These are phyloP conservation scores for Brachyistius frenatus DNA, from an alignment of 2,113 vertebrate species.

Conservation along the genomic window DNA sequence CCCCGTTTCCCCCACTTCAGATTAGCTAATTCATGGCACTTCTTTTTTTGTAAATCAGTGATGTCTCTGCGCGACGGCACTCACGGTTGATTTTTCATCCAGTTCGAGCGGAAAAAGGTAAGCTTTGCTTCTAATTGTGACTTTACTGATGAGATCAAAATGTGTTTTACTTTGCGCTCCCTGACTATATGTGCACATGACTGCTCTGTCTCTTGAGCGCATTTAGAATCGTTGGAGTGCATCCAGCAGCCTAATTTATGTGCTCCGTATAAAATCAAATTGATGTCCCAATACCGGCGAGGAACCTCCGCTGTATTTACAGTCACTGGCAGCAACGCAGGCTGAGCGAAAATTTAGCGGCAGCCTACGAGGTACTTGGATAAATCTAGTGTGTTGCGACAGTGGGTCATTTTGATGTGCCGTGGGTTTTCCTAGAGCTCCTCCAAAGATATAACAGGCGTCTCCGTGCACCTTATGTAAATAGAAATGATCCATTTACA, in stretches of 20 bases:
- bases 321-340: slow-evolving; percentile 4
- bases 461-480: slow-evolving; percentile 42
- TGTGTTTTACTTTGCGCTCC: slow-evolving; percentile 24
- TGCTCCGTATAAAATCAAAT: slow-evolving; percentile 36
- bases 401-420: slow-evolving; percentile 22
- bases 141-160: slow-evolving; percentile 25
- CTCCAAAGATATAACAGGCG: slow-evolving; percentile 32
- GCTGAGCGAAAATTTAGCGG: slow-evolving; percentile 1
- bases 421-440: slow-evolving; percentile 34
- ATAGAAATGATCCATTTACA: slow-evolving; percentile 42
- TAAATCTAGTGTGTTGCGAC: slow-evolving; percentile 16
- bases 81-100: slow-evolving; percentile 76
- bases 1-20: slow-evolving; percentile 70
- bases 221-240: slow-evolving; percentile 31
- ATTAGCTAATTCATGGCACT: slow-evolving; percentile 77
- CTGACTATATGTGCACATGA: no score
- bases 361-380: slow-evolving; percentile 15
- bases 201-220: slow-evolving; percentile 18
- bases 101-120: slow-evolving; percentile 76
- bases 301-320: not conserved
- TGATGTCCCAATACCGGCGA: slow-evolving; percentile 15
- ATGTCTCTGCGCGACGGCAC: slow-evolving; percentile 83
- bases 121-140: slow-evolving; percentile 46
- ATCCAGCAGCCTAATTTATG: slow-evolving; percentile 32
- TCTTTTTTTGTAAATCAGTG: slow-evolving; percentile 80